phyloP scores from a whole-genome alignment of 1,140 invertebrate genomes.

The Branchinecta lynchi region DNA sequence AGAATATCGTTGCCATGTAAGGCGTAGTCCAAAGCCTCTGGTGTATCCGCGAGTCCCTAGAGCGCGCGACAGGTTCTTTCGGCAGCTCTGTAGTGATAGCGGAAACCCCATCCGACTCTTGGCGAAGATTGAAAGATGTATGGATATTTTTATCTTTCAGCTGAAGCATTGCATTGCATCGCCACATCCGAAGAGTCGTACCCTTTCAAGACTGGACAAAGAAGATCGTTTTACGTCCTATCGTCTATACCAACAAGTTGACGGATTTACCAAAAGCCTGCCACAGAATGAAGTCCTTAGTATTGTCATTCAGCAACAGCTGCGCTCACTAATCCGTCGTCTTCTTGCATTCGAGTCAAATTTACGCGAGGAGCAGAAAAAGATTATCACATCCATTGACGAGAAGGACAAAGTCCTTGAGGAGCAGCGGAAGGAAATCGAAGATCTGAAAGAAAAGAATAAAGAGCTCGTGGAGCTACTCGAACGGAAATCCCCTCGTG shows the following conservation, averaged over 20 bases:
- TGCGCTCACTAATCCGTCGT: slow-evolving; percentile 47
- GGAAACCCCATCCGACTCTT: no score
- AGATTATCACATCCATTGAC: slow-evolving; percentile 45
- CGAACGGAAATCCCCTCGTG: not conserved
- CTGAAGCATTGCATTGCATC: not conserved
- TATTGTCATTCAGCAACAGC: slow-evolving; percentile 30
- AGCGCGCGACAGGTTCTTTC: no score
- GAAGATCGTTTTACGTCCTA: not conserved
- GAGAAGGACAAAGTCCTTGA: slow-evolving; percentile 51
- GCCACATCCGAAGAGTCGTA: not conserved
- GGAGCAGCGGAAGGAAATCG: slow-evolving; percentile 49
- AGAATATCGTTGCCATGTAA: no score
- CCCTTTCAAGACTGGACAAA: not conserved
- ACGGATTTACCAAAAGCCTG: not conserved
- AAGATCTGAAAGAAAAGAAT: slow-evolving; percentile 35
- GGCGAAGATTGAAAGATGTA: no score
- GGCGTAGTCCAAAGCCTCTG: no score
- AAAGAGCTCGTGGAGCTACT: slow-evolving; percentile 14
- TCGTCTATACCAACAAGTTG: not conserved
- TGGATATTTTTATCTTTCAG: not conserved
- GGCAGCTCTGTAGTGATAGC: no score
- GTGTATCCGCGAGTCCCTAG: no score
- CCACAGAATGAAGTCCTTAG: not conserved
- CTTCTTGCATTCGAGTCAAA: slow-evolving; percentile 50
- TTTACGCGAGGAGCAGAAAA: slow-evolving; percentile 54